Conservation (phyloP, 2,888 invertebrate genomes). For the Acronicta psi region DNA sequence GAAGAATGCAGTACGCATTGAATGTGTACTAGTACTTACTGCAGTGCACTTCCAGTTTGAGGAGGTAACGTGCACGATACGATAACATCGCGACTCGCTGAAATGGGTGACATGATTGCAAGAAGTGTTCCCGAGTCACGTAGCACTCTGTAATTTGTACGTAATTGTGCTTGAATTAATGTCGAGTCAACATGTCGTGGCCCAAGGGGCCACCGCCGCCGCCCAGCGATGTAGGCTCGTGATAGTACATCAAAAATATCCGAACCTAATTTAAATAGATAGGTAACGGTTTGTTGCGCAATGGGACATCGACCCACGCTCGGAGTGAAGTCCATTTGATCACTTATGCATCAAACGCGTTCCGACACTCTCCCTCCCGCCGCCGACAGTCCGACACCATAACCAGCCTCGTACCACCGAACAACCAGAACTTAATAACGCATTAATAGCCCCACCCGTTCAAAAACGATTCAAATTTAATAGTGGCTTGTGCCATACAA, state of each 20-base stretch:
- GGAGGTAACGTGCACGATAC: constrained; percentile 18
- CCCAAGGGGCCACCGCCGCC: constrained; percentile 54
- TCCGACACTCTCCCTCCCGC: constrained; percentile 71
- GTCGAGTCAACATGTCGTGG: constrained; percentile 64
- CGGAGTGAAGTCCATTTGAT: constrained; percentile 77
- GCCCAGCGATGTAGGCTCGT: constrained; percentile 43
- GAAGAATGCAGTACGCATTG: too few species aligned
- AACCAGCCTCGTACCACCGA: constrained; percentile 62
- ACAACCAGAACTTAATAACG: constrained; percentile 71
- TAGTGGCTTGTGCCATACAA: constrained; percentile 58
- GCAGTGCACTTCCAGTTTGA: constrained; percentile 11
- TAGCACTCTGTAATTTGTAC: constrained; percentile 70
- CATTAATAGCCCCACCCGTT: constrained; percentile 72
- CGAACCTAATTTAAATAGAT: constrained; percentile 83
- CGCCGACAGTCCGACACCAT: constrained; percentile 57
- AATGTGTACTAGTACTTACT: background rate
- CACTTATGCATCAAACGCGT: constrained; percentile 85
- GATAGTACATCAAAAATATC: constrained; percentile 76
- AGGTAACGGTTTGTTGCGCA: constrained; percentile 85
- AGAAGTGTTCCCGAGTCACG: constrained; percentile 71
- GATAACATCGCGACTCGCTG: constrained; percentile 60
- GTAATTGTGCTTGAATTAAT: constrained; percentile 68
- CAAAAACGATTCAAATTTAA: constrained; percentile 72
- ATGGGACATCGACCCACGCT: constrained; percentile 81
- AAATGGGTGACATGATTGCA: constrained; percentile 69